Base-by-base conservation (phyloP, 2,888 invertebrate species). In the Caradrina clavipalpis region DNA sequence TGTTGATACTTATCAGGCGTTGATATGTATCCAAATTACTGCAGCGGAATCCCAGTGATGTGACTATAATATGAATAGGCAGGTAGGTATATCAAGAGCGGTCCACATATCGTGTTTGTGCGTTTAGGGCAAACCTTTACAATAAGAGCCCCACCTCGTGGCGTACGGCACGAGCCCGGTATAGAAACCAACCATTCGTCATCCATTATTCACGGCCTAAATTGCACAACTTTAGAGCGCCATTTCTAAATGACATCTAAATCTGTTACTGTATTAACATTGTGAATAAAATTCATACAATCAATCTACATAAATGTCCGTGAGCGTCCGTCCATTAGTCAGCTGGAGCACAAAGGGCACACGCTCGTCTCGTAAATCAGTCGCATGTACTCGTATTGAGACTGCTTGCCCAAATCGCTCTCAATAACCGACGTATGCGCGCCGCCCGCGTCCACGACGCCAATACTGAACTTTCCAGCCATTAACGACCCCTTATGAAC, bases 211-310 rank as follows among this genome's bases (percentile, higher is more conserved):
- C 95, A 96, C 95, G 95, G 95, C 93, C 95, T 93, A 94, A 95
- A 96, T 96, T 96, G 95, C 95, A 93, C 95, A 96, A 96, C 93
- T 96, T 95, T 95, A 95, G 92, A 96, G 94, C 94, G 95, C 95
- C 94, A 95, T 96, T 95, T 95, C 95, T 94, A 96, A 96, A 95
- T 96, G 96, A 96, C 96, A 95, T 95, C 96, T 95, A 95, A 96
- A 95, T 95, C 95, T 95, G 95, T 95, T 95, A 95, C 91, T 95
- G 95, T 95, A 95, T 96, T 95, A 96, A 95, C 96, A 95, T 95
- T 95, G 95, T 96, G 95, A 95, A 96, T 96, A 95, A 96, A 96
- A 96, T 96, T 96, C 91, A 96, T 95, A 95, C 95, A 95, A 96
- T 96, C 95, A 96, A 95, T 96, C 96, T 95, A 96, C 95, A 96